Evolutionary conservation across 1,140 invertebrate species (phyloP).

Genomic region (Diachasmimorpha longicaudata): DNA sequence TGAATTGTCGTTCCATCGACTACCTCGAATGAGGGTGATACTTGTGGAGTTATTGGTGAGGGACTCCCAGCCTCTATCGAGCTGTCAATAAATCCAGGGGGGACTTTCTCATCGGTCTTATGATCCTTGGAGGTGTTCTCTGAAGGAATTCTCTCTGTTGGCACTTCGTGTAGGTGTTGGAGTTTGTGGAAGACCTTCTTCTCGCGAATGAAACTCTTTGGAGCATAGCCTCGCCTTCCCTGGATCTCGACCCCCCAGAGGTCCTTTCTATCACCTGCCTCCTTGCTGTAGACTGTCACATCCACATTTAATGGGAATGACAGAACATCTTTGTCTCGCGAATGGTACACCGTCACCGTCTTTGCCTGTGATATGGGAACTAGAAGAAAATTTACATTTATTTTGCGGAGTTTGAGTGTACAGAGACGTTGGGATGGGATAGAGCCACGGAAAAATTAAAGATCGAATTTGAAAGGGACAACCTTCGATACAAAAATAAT

Average conservation of each 20-base stretch:
- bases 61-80: conserved; percentile 18
- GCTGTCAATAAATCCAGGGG: conserved; percentile 12
- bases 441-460: too few species aligned
- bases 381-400: conserved; percentile 52
- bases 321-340: conserved; percentile 67
- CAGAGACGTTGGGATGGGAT: too few species aligned
- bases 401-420: conserved; percentile 13
- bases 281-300: conserved; percentile 74
- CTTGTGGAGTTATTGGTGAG: conserved; percentile 31
- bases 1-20: conserved; percentile 61
- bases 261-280: conserved; percentile 68
- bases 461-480: too few species aligned
- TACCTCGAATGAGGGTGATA: conserved; percentile 52
- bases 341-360: conserved; percentile 66
- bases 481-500: too few species aligned
- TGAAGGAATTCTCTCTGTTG: conserved; percentile 51
- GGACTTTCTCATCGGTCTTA: background rate
- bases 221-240: conserved; percentile 74
- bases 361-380: conserved; percentile 71
- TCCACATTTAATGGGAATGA: conserved; percentile 70
- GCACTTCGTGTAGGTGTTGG: conserved; percentile 54
- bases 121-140: conserved; percentile 12
- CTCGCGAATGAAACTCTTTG: conserved; percentile 66
- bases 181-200: conserved; percentile 55
- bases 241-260: conserved; percentile 77